Conservation (phyloP, 2,888 invertebrate species). For the Cosmopolites sordidus region DNA sequence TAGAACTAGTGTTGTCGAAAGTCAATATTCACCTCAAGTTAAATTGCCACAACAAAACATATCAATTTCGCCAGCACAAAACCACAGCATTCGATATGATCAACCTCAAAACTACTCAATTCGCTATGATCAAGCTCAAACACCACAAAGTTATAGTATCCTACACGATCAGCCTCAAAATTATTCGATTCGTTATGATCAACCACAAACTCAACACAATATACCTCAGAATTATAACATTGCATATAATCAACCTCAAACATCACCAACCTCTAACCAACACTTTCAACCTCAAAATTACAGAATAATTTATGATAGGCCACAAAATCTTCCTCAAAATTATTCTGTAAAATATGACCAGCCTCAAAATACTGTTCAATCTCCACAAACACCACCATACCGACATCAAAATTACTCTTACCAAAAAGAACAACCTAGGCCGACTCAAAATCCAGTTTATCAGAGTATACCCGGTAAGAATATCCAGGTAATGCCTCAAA, state of each 20-base stretch:
- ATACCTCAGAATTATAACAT: conserved; percentile 26
- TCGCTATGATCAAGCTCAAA: conserved; percentile 9
- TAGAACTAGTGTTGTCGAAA: conserved; percentile 26
- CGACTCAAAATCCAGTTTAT: conserved; percentile 2
- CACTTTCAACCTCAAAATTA: conserved; percentile 4
- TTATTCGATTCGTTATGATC: conserved; percentile 28
- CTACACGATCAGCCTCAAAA: conserved; percentile 11
- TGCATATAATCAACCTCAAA: conserved; percentile 20
- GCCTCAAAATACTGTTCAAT: conserved; percentile 4
- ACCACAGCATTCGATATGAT: conserved; percentile 4
- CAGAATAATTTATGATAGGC: conserved; percentile 7
- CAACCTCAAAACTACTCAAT: conserved; percentile 16
- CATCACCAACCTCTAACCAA: neutral
- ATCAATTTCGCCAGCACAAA: conserved; percentile 5
- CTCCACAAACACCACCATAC: conserved; percentile 8
- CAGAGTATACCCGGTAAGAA: conserved; percentile 2
- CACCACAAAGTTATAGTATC: neutral
- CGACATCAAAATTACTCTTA: conserved; percentile 8
- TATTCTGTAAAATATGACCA: conserved; percentile 12
- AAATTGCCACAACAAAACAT: conserved; percentile 14
- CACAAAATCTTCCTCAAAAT: conserved; percentile 8
- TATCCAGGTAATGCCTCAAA: neutral
- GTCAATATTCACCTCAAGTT: conserved; percentile 18
- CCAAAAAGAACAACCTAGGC: neutral
- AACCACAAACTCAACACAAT: conserved; percentile 15